Percentiles rank a stretch among this genome's conserved stretches.
These are phyloP conservation scores for Cheumatopsyche charites DNA, from an alignment of 1,140 invertebrate genomes.

Conservation along the genomic window DNA sequence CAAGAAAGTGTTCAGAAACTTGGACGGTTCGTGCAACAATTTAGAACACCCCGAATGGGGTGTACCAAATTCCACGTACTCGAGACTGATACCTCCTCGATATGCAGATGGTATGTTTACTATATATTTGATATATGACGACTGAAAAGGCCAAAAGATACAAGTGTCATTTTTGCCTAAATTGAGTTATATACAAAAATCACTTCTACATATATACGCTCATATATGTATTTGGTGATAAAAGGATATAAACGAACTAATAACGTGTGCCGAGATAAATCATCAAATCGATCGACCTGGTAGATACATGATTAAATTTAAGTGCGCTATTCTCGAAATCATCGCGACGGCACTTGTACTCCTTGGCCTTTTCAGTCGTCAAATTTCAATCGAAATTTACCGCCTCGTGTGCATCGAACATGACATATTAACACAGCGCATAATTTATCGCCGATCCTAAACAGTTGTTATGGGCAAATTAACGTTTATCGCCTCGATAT, in stretches of 20 bases:
- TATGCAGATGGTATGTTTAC: slow-evolving; percentile 65
- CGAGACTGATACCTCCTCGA: slow-evolving; percentile 68
- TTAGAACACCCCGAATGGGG: slow-evolving; percentile 64
- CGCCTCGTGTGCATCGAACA: neutral
- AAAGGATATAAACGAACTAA: too few species aligned
- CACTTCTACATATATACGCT: too few species aligned
- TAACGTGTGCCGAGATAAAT: too few species aligned
- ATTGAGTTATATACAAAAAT: too few species aligned
- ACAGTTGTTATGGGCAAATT: neutral
- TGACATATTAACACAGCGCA: neutral
- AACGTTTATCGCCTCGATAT: neutral
- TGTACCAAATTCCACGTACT: slow-evolving; percentile 66
- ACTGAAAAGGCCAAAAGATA: too few species aligned
- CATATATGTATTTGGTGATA: too few species aligned
- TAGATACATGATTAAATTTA: too few species aligned
- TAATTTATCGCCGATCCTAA: neutral
- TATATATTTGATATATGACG: neutral
- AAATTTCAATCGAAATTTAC: neutral
- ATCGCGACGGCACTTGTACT: too few species aligned
- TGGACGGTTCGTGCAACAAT: slow-evolving; percentile 73
- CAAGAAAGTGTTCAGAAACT: slow-evolving; percentile 60
- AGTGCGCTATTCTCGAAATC: too few species aligned
- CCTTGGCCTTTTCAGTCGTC: neutral
- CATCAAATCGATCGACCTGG: too few species aligned
- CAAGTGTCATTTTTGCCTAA: too few species aligned